Evolutionary conservation across 2,888 invertebrate species (phyloP), one percentile per base, ranked within the genome.

Genomic region (Ornithoptera alexandrae): DNA sequence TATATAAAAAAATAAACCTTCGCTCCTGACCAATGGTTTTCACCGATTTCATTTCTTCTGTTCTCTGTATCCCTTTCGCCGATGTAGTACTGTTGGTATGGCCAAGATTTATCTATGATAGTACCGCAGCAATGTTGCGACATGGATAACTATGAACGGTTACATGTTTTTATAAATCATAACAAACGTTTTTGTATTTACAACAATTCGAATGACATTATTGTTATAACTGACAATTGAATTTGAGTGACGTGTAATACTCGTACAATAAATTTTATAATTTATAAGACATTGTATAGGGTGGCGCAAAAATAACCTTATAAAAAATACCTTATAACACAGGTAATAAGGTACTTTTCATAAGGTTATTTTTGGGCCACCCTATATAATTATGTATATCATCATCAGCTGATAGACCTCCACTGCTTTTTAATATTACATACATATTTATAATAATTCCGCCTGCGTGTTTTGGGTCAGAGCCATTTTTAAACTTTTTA

Each of bases 21-120:
- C 20, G 88, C 82, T 17, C 89, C 87, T 17, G 81, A 78, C 90
- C 90, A 91, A 65, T 85, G 79, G 66, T 87, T 79, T 58, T 77
- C 75, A 1, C 87, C 90, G 2, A 75, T 15, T 0, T 84, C 86
- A 71, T 67, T 76, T 71, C 76, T 83, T 46, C 84, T 76, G 0
- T 76, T 70, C 20, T 86, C 79, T 4, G 79, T 68, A 74, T 90
- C 89, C 73, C 74, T 83, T 5, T 86, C 78, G n/a, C 91, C 92
- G 1, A 77, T n/a, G 62, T 89, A 91, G 74, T 88, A 88, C 72
- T 92, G 83, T 2, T 79, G 62, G 68, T 88, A 88, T 0, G 78
- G 75, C 84, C 85, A 87, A 17, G 62, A 73, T 65, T 83, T 84
- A 0, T 81, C 65, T 20, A 74, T 72, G 67, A 81, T 81, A 22